Conservation (phyloP, 2,888 invertebrate species). For the Leucophenga maculata region DNA sequence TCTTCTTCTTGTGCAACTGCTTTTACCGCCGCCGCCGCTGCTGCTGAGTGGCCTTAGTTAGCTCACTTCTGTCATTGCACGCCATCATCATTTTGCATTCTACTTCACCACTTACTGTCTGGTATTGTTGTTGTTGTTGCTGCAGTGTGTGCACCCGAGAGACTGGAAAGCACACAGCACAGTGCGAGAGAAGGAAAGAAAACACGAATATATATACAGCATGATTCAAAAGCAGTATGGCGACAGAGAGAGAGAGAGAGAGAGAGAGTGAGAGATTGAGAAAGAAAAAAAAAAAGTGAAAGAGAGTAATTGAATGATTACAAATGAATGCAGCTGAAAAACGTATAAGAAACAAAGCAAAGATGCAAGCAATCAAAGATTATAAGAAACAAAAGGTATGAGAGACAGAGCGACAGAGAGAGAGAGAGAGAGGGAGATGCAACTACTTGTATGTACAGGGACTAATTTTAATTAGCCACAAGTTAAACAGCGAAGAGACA, state of each 20-base stretch:
- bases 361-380: neutral
- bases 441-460: no score
- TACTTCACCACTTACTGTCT: neutral
- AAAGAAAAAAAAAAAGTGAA: neutral
- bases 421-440: neutral
- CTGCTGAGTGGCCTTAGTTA: conserved; percentile 46
- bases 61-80: conserved; percentile 38
- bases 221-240: no score
- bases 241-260: no score
- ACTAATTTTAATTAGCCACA: no score
- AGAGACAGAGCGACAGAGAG: neutral
- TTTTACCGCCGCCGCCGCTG: no score
- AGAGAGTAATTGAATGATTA: neutral
- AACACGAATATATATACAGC: no score
- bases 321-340: conserved; percentile 1
- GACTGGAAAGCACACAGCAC: conserved; percentile 17
- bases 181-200: neutral
- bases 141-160: conserved; percentile 34
- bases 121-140: conserved; percentile 10
- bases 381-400: neutral
- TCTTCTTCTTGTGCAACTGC: no score
- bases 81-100: neutral
- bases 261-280: no score
- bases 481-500: no score
- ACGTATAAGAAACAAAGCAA: neutral